Evolutionary conservation across 2,113 vertebrate species (phyloP), one percentile per base, ranked within the genome.

Genomic region (Lipotes vexillifer): DNA sequence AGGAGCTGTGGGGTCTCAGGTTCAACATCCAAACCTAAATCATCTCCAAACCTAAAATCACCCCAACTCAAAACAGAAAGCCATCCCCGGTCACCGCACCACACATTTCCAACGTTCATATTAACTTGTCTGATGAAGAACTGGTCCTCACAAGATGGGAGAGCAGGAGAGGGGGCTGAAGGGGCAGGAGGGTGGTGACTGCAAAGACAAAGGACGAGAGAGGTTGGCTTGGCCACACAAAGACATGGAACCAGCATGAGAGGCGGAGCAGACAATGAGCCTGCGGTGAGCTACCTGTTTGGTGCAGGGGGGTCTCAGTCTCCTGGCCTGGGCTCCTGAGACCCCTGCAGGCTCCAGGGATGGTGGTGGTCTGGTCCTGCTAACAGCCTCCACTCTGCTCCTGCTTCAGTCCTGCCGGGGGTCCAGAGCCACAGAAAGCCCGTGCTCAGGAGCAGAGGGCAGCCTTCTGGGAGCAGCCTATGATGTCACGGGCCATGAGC

Each of bases 401-500:
- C 84, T 52, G 84, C 66, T 96, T 52, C 75, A 78, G 96, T 94
- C 80, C 94, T 94, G 69, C 84, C 96, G 93, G 88, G 97, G 97
- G 97, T 97, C 97, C 96, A 98, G 92, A 97, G 92, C 90, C 69
- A n/a, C 61, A 88, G 88, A 97, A 18, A 97, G 61, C 69, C 77
- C 0, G 95, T 90, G 94, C 90, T 96, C 96, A 55, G 92, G 92
- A 96, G 81, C 97, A 98, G 96, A 98, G 98, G 96, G 93, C 96
- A 97, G 98, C 93, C 96, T 97, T 97, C 98, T 98, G 97, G 96
- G 97, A 97, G 92, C 94, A 97, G 97, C 96, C 96, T 88, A 85
- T 98, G 98, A 98, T 98, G 98, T 98, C 98, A 98, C 96, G 90
- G 96, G 96, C 95, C 98, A 94, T 96, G 97, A 97, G 90, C 89